phyloP scores from a whole-genome alignment of 2,113 vertebrate genomes.

The Hassar affinis region DNA sequence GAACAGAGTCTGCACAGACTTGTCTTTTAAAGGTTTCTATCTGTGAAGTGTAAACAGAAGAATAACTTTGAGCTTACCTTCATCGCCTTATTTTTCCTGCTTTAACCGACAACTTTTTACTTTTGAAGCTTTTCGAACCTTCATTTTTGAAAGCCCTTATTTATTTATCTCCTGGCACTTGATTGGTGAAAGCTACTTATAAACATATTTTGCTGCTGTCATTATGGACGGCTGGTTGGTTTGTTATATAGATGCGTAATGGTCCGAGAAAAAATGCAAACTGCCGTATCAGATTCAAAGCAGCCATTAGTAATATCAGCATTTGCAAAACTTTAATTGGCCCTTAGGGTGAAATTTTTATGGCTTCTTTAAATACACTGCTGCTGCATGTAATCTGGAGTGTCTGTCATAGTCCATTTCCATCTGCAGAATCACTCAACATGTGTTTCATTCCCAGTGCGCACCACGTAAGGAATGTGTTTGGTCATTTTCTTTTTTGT shows the following conservation, averaged over 20 bases:
- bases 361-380: slow-evolving; percentile 44
- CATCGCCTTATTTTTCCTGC: background rate
- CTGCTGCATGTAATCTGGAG: slow-evolving; percentile 29
- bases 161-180: background rate
- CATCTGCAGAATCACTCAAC: slow-evolving; percentile 9
- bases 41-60: background rate
- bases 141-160: background rate
- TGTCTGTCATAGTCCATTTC: slow-evolving; percentile 41
- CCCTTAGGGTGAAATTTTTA: slow-evolving; percentile 47
- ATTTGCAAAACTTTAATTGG: slow-evolving; percentile 59
- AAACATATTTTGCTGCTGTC: background rate
- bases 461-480: background rate
- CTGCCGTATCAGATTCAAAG: slow-evolving; percentile 23
- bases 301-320: slow-evolving; percentile 31
- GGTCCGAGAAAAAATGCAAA: slow-evolving; percentile 56
- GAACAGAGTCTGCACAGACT: background rate
- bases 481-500: slow-evolving; percentile 10
- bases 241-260: background rate
- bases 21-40: background rate
- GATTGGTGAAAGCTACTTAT: background rate
- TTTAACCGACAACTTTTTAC: background rate
- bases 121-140: background rate
- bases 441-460: slow-evolving; percentile 8
- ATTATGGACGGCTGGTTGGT: background rate
- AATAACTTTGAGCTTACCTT: background rate